Base-by-base conservation (phyloP, 2,888 invertebrate species). In the Phalera bucephala region DNA sequence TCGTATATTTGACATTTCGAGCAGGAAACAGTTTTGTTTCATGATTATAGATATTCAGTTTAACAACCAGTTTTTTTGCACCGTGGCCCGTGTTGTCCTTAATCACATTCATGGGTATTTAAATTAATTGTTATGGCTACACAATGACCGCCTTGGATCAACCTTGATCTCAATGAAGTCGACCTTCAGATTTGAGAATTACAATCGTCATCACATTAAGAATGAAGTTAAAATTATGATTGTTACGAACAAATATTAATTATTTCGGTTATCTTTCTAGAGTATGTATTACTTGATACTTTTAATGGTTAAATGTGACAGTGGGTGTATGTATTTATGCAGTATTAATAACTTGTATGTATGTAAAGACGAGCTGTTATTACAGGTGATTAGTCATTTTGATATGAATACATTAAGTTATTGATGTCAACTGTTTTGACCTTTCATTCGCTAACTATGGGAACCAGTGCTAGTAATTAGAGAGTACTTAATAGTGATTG, bases 161-260 rank as follows among this genome's bases (percentile, higher is more conserved):
- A 23, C 59, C 61, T 57, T 61, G 56, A 53, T 57, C 61, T 55
- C 42, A 40, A 56, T 32, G 34, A 29, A 31, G 33, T 17, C 11
- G 40, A n/a, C 34, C 31, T 35, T 36, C 40, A 38, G 22, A 40
- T 41, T 40, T 43, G 37, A 6, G 39, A 46, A 53, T 52, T 31
- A 35, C 44, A 36, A 33, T 20, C 33, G 40, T 42, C 42, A 39
- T 47, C 45, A 45, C 20, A 41, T 38, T 29, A 44, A 32, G 42
- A 23, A 26, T 48, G 35, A n/a, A n/a, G n/a, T n/a, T n/a, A n/a
- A n/a, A n/a, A n/a, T n/a, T n/a, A 39, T 36, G 31, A 0, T 5
- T 12, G 6, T 10, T 26, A 26, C 1, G 11, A 26, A 26, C 13
- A 12, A 26, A 4, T 26, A 13, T 1, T 19, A 7, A 12, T n/a